A percentile compares a stretch with the other conserved stretches of the same genome.
Evolutionary conservation across 2,888 invertebrate genomes (phyloP).

Genomic region (Caenorhabditis sp.): DNA sequence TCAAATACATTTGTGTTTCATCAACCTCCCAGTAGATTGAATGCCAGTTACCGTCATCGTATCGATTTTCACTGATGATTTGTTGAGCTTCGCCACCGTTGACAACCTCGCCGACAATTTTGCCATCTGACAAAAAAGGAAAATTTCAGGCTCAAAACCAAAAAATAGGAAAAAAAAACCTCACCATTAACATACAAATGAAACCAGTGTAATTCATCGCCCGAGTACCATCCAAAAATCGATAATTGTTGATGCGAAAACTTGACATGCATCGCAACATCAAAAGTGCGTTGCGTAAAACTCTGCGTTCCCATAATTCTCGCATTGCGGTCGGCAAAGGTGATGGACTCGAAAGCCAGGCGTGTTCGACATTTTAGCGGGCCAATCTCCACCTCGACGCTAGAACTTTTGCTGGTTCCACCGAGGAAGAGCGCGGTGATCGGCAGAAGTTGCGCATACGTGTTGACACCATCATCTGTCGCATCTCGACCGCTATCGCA

Average conservation of each 20-base stretch:
- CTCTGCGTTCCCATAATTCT: constrained; percentile 56
- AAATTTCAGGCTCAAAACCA: constrained; percentile 9
- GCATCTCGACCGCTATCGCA: constrained; percentile 67
- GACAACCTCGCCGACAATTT: constrained; percentile 65
- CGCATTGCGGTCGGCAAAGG: constrained; percentile 67
- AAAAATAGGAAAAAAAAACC: no score
- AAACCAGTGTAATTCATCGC: constrained; percentile 67
- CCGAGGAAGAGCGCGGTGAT: constrained; percentile 68
- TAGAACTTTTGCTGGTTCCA: constrained; percentile 58
- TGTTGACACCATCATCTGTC: constrained; percentile 64
- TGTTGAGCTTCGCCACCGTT: constrained; percentile 65
- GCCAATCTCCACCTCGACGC: constrained; percentile 63
- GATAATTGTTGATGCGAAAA: constrained; percentile 65
- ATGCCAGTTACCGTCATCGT: constrained; percentile 62
- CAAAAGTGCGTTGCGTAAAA: constrained; percentile 55
- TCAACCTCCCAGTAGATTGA: constrained; percentile 48
- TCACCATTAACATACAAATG: constrained; percentile 61
- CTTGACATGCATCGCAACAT: constrained; percentile 60
- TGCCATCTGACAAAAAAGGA: constrained; percentile 46
- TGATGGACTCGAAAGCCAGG: constrained; percentile 59
- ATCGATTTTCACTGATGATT: constrained; percentile 50
- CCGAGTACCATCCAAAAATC: constrained; percentile 65
- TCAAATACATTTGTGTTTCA: constrained; percentile 38
- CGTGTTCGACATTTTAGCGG: constrained; percentile 59
- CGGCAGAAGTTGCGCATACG: constrained; percentile 65